Conservation (phyloP, 2,888 invertebrate species). For the Oegoconia quadripuncta region DNA sequence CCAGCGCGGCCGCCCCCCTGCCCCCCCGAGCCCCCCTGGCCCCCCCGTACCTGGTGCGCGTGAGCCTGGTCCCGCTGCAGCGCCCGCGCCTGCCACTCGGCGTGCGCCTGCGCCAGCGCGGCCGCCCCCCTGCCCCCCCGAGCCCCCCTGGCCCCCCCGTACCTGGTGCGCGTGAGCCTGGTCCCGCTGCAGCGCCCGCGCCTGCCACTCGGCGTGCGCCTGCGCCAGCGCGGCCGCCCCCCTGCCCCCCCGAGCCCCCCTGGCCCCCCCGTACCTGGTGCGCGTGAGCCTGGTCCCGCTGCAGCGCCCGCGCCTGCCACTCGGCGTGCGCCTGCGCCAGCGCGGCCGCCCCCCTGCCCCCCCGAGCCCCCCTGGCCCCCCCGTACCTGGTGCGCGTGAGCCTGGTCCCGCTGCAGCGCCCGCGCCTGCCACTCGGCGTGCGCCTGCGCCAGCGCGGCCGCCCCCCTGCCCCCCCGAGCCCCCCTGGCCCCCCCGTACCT, state of each 20-base stretch:
- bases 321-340: constrained; percentile 45
- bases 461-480: constrained; percentile 42
- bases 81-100: too few relatives aligned
- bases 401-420: constrained; percentile 40
- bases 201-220: constrained; percentile 48
- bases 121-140: constrained; percentile 39
- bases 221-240: constrained; percentile 36
- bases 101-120: constrained; percentile 45
- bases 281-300: constrained; percentile 36
- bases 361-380: constrained; percentile 59
- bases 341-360: constrained; percentile 40
- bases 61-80: constrained; percentile 41
- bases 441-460: constrained; percentile 38
- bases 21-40: constrained; percentile 59
- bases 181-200: too few relatives aligned
- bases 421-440: constrained; percentile 53
- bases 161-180: constrained; percentile 47
- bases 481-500: constrained; percentile 60
- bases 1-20: constrained; percentile 38
- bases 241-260: constrained; percentile 54
- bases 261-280: constrained; percentile 53
- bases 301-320: too few relatives aligned
- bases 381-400: constrained; percentile 44
- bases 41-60: constrained; percentile 45
- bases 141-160: constrained; percentile 57